Conservation (phyloP, 2,888 invertebrate genomes). For the Cataglyphis cursor region DNA sequence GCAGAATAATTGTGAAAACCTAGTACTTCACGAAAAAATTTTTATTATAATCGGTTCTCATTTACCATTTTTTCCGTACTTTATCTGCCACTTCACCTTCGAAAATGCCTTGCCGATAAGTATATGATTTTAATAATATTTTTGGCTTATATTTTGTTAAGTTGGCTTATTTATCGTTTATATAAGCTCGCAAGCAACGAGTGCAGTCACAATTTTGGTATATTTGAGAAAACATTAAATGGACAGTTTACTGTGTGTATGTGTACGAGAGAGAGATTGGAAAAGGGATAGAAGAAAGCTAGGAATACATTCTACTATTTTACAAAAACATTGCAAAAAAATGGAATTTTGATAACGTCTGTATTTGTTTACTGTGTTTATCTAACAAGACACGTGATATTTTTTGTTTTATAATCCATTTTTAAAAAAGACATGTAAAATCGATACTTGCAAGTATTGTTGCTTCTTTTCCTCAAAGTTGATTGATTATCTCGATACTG, state of each 20-base stretch:
- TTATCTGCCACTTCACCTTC: conserved; percentile 16
- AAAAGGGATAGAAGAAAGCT: background rate
- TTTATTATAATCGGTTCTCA: too few species aligned
- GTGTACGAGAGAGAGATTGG: background rate
- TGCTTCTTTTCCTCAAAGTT: too few species aligned
- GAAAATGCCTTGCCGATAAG: conserved; percentile 12
- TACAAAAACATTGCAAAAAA: background rate
- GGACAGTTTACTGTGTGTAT: background rate
- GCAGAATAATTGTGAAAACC: conserved; percentile 73
- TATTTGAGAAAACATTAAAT: background rate
- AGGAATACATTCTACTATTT: conserved; percentile 29
- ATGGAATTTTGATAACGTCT: background rate
- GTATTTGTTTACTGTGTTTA: conserved; percentile 2
- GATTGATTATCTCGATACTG: too few species aligned
- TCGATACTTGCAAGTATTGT: too few species aligned
- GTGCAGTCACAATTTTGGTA: conserved; percentile 1
- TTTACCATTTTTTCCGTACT: conserved; percentile 7
- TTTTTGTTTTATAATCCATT: background rate
- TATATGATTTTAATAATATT: conserved; percentile 51
- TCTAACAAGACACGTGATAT: background rate
- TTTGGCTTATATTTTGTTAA: conserved; percentile 24
- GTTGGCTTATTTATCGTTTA: conserved; percentile 3
- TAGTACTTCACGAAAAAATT: conserved; percentile 60
- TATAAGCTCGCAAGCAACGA: background rate
- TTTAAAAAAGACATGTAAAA: too few species aligned